Evolutionary conservation across 2,797 vertebrate genomes (phyloP), one percentile per base, ranked within the genome.

Genomic region (Schizothorax lantsangensis): DNA sequence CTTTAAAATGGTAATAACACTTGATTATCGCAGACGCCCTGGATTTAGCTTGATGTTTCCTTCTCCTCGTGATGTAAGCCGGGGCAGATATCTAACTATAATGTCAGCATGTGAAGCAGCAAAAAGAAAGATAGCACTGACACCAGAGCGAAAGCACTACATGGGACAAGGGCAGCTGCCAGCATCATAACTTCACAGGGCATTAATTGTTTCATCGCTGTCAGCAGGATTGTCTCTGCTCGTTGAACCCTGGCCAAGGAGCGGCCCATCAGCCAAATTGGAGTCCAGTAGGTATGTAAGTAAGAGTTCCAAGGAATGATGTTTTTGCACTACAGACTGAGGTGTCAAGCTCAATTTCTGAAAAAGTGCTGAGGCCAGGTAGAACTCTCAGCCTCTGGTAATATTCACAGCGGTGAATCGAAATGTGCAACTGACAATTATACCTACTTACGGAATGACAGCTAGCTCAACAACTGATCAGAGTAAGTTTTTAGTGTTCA

Each of bases 181-280:
- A 77, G 91, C 90, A 91, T 93, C 93, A 93, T 94, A 94, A 94
- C 92, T 95, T 94, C 92, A 93, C 93, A 91, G 92, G 88, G 92
- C 93, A 95, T 94, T 95, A 93, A 94, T 94, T 94, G 93, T 95
- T 95, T 94, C 92, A 92, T 90, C 86, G 62, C 92, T 89, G 91
- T 95, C 95, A 95, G 95, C 94, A 94, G 92, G 94, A 94, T 88
- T 85, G 92, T 90, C 91, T 87, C 89, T 89, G 93, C 92, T 92
- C 91, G 91, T 95, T 95, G 94, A 95, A 93, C 92, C 52, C 84
- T 74, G 87, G 94, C 94, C 95, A 95, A 92, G 91, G 92, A 89
- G 86, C 64, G 88, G 94, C 91, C 94, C 92, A 94, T 94, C 94
- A 93, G 92, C 93, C 93, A 94, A 93, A 95, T 95, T 94, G 93